Evolutionary conservation across 2,888 invertebrate species (phyloP).

Genomic region (Hylaea fasciaria): DNA sequence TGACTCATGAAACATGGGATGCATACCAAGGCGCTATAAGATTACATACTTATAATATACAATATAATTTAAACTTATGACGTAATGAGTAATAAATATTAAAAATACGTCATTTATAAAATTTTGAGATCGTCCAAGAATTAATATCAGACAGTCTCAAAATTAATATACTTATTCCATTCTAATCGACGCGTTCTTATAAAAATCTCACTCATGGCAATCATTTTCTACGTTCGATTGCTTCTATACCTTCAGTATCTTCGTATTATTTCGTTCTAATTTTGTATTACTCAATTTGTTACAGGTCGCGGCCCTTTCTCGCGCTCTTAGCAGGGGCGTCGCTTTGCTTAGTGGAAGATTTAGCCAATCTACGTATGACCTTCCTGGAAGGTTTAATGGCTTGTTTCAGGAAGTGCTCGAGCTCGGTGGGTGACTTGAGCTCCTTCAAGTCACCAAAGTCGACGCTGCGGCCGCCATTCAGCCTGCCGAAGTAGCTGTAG

Average conservation of each 20-base stretch:
- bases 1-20: conserved; percentile 23
- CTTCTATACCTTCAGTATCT: conserved; percentile 36
- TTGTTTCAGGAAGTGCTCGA: conserved; percentile 71
- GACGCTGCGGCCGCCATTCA: conserved; percentile 68
- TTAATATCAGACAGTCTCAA: conserved; percentile 77
- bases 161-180: conserved; percentile 46
- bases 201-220: conserved; percentile 40
- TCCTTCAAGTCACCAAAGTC: conserved; percentile 71
- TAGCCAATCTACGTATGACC: conserved; percentile 65
- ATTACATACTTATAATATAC: conserved; percentile 40
- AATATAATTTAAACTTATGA: conserved; percentile 44
- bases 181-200: conserved; percentile 28
- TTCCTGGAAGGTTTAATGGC: conserved; percentile 72
- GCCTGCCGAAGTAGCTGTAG: conserved; percentile 68
- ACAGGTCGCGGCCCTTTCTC: conserved; percentile 22
- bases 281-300: conserved; percentile 14
- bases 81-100: conserved; percentile 43
- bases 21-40: conserved; percentile 22
- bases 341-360: conserved; percentile 23
- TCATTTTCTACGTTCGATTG: conserved; percentile 38
- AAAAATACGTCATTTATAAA: conserved; percentile 51
- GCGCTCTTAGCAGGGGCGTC: conserved; percentile 7
- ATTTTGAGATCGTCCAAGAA: conserved; percentile 82
- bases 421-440: conserved; percentile 68
- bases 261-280: conserved; percentile 46